Percentiles rank a stretch among this genome's conserved stretches.
Conservation (phyloP, 2,888 invertebrate species). For the Lysandra coridon region DNA sequence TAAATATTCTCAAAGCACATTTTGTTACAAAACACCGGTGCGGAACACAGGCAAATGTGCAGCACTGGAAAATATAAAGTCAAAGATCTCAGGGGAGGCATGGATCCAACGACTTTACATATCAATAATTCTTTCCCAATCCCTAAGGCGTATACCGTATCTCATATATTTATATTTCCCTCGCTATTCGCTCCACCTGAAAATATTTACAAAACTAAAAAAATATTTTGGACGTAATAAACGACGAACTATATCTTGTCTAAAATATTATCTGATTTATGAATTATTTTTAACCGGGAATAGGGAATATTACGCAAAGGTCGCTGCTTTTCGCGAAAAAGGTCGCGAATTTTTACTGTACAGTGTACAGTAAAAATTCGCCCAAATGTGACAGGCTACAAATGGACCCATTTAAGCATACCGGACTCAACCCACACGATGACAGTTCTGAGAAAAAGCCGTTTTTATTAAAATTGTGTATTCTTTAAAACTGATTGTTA, state of each 20-base stretch:
- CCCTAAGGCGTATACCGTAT: conserved; percentile 17
- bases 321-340: no score
- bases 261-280: no score
- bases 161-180: conserved; percentile 24
- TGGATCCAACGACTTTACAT: conserved; percentile 15
- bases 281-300: no score
- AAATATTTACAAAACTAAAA: conserved; percentile 14
- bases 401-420: no score
- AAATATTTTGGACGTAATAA: background rate
- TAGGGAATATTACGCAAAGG: no score
- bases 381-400: no score
- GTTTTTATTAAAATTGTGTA: no score
- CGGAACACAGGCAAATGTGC: conserved; percentile 10
- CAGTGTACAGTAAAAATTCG: no score
- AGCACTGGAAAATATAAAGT: conserved; percentile 20
- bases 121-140: conserved; percentile 23
- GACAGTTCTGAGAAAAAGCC: no score
- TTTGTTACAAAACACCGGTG: conserved; percentile 6
- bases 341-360: no score
- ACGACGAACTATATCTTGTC: background rate
- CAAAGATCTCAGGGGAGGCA: conserved; percentile 4
- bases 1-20: background rate
- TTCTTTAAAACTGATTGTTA: no score
- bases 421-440: no score
- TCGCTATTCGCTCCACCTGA: conserved; percentile 16